These are phyloP conservation scores for Phalera bucephala DNA, from an alignment of 2,888 invertebrate species.

Conservation along the genomic window DNA sequence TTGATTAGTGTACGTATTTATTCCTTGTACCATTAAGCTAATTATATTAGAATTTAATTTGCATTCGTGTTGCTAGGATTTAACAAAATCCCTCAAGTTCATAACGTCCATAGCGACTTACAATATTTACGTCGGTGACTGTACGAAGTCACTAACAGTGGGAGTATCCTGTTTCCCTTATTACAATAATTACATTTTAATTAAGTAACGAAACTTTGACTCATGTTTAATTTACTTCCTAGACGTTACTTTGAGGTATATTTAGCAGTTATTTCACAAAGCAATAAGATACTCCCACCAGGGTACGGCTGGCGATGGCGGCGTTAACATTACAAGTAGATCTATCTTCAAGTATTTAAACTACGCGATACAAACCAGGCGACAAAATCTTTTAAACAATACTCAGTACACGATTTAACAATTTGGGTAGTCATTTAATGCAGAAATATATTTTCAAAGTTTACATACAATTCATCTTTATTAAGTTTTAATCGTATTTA, in stretches of 20 bases:
- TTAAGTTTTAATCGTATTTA: conserved; percentile 79
- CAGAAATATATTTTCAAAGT: conserved; percentile 77
- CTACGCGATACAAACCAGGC: conserved; percentile 52
- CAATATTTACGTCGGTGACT: conserved; percentile 27
- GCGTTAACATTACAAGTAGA: conserved; percentile 12
- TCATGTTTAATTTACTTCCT: conserved; percentile 31
- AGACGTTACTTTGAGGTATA: conserved; percentile 36
- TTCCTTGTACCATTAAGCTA: neutral
- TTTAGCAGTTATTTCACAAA: conserved; percentile 30
- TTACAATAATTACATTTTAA: conserved; percentile 32
- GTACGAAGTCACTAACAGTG: conserved; percentile 17
- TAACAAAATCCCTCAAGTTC: conserved; percentile 1
- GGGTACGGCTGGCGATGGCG: conserved; percentile 5
- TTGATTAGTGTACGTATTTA: neutral
- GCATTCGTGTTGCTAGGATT: neutral
- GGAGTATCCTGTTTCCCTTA: conserved; percentile 31
- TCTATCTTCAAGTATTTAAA: conserved; percentile 17
- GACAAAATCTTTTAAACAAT: conserved; percentile 70
- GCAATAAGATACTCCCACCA: conserved; percentile 33
- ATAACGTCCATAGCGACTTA: conserved; percentile 9
- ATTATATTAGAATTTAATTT: neutral
- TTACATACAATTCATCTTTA: conserved; percentile 78
- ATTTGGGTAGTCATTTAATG: conserved; percentile 73
- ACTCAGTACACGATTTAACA: conserved; percentile 69
- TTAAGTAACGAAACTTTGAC: conserved; percentile 37